Evolutionary conservation across 2,113 vertebrate species (phyloP).

Genomic region (Nannobrachium achirus): DNA sequence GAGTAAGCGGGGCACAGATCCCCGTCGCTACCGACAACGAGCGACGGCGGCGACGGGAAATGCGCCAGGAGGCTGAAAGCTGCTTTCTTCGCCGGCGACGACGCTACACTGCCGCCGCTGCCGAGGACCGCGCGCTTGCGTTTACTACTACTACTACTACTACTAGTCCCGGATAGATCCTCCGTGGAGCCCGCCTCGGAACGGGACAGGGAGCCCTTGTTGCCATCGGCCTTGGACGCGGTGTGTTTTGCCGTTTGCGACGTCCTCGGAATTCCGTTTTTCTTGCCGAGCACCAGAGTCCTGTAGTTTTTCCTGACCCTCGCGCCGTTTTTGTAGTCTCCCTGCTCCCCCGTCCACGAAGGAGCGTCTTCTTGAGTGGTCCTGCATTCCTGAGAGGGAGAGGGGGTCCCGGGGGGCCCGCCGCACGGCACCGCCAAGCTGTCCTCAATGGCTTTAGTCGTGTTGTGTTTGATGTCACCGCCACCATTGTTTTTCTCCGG

Average conservation of each 20-base stretch:
- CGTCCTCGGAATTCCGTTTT: slow-evolving; percentile 83
- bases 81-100: slow-evolving; percentile 87
- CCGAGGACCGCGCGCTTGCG: slow-evolving; percentile 89
- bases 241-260: slow-evolving; percentile 88
- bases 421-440: slow-evolving; percentile 72
- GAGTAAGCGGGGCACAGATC: slow-evolving; percentile 98
- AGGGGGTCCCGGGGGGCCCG: slow-evolving; percentile 82
- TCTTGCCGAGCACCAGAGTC: slow-evolving; percentile 87
- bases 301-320: slow-evolving; percentile 91
- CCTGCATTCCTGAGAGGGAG: slow-evolving; percentile 86
- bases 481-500: slow-evolving; percentile 75
- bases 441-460: slow-evolving; percentile 72
- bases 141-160: too few species aligned
- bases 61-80: slow-evolving; percentile 98
- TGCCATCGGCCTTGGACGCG: slow-evolving; percentile 82
- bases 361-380: slow-evolving; percentile 89
- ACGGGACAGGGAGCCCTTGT: slow-evolving; percentile 86
- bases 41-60: slow-evolving; percentile 96
- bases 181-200: slow-evolving; percentile 88
- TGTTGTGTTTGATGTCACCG: slow-evolving; percentile 75
- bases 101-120: slow-evolving; percentile 84
- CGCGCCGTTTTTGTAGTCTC: slow-evolving; percentile 89
- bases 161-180: slow-evolving; percentile 90
- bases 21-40: slow-evolving; percentile 95
- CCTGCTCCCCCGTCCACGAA: slow-evolving; percentile 87